Evolutionary conservation across 1,140 invertebrate species (phyloP), one percentile per base, ranked within the genome.

Genomic region (Euglossa dilemma): DNA sequence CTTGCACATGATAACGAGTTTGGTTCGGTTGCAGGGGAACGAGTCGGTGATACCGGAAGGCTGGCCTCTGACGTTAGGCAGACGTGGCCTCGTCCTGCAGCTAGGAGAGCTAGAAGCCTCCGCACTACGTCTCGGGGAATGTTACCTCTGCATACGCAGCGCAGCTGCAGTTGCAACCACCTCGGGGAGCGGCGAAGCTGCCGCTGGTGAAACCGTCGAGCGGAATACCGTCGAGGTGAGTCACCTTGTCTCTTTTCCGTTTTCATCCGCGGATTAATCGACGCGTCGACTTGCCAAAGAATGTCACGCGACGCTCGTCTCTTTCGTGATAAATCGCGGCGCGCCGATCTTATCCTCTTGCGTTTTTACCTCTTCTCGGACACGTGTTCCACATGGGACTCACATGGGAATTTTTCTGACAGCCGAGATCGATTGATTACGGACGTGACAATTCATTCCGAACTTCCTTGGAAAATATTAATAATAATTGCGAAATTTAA

Each of bases 111-210:
- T 95, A 83, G 94, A 94, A 79, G 92, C 93, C 81, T 94, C 94
- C 77, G 91, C 93, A 50, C 92, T 95, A 76, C 92, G 94, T 84
- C 91, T 93, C 79, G 93, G 93, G 90, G 95, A 95, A 94, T 94
- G 93, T 92, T 95, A 95, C 93, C 93, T 95, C 76, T 95, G 94
- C 88, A 93, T 95, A 81, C 92, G 94, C 87, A 92, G 91, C 90
- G 89, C 92, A 88, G 91, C 91, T 91, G 91, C 90, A 90, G 88
- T 89, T 87, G 90, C 91, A 83, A 92, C 90, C 91, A 90, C 91
- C 87, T 90, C 86, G 78, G 86, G 82, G 85, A 87, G 69, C 87
- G 86, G 86, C 77, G 87, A 75, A 67, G 80, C 77, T 70, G 76
- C 82, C 74, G 86, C 87, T 77, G 87, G 83, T 91, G 91, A 93